Evolutionary conservation across 1,140 invertebrate species (phyloP).

Genomic region (Metopolophium dirhodum): DNA sequence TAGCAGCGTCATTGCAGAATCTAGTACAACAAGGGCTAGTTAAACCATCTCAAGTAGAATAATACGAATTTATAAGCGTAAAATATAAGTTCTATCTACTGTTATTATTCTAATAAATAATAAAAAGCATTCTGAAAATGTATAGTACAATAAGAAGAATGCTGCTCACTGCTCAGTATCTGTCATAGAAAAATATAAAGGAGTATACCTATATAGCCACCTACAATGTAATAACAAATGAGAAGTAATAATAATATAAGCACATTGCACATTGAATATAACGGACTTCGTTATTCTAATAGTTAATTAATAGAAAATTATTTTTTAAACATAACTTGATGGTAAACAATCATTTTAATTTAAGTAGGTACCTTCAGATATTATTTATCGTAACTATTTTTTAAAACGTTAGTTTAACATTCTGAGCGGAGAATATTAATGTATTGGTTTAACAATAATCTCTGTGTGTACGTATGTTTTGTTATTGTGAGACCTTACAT

Average conservation of each 20-base stretch:
- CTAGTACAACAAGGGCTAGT: conserved; percentile 66
- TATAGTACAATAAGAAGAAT: background rate
- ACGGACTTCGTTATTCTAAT: background rate
- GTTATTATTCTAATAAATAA: background rate
- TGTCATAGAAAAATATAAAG: background rate
- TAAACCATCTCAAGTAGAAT: conserved; percentile 32
- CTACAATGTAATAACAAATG: background rate
- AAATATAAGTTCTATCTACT: background rate
- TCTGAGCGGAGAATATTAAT: background rate
- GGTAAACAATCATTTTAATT: background rate
- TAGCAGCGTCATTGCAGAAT: conserved; percentile 83
- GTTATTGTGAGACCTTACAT: too few species aligned
- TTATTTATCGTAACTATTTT: background rate
- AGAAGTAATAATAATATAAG: conserved; percentile 4
- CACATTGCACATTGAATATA: background rate
- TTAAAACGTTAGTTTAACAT: background rate
- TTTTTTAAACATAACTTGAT: background rate
- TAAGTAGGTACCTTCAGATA: background rate
- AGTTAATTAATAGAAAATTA: background rate
- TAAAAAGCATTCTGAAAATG: background rate
- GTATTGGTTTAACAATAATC: background rate
- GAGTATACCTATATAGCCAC: background rate
- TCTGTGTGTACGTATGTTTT: background rate
- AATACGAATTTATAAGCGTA: background rate
- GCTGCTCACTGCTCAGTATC: background rate